A percentile compares a stretch with the other conserved stretches of the same genome.
phyloP scores from a whole-genome alignment of 1,140 invertebrate genomes.

The Pogonognathellus flavescens region DNA sequence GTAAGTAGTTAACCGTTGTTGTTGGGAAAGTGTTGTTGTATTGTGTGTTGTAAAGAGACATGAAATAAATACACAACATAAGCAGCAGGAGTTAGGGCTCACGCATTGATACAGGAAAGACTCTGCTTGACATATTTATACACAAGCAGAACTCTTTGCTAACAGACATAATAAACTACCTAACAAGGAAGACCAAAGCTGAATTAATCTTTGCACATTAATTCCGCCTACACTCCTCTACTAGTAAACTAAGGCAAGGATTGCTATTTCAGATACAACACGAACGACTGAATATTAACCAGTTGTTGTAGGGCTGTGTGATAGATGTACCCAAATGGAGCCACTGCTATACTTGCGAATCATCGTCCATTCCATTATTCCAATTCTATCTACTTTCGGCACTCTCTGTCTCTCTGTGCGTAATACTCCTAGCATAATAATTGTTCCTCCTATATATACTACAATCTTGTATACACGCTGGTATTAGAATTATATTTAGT shows the following conservation, averaged over 20 bases:
- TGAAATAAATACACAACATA: background rate
- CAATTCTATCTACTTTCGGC: too few relatives aligned
- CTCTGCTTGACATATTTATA: background rate
- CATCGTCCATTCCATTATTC: too few relatives aligned
- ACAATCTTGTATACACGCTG: background rate
- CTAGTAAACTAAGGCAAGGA: slow-evolving; percentile 7
- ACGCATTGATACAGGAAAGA: background rate
- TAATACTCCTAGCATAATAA: too few relatives aligned
- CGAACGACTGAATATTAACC: background rate
- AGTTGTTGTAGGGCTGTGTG: background rate
- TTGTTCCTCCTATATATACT: background rate
- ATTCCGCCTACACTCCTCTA: slow-evolving; percentile 35
- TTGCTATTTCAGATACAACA: background rate
- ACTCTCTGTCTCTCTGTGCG: too few relatives aligned
- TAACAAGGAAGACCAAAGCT: slow-evolving; percentile 38
- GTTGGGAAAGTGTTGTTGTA: background rate
- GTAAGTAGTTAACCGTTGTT: background rate
- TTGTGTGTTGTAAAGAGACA: slow-evolving; percentile 4
- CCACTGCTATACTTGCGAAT: too few relatives aligned
- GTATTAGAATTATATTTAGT: background rate
- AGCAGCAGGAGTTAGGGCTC: background rate
- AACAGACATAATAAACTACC: slow-evolving; percentile 38
- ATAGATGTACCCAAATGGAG: too few relatives aligned
- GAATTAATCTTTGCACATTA: slow-evolving; percentile 49
- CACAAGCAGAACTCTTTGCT: slow-evolving; percentile 3